Base-by-base conservation (phyloP, 2,113 vertebrate genomes). In the Ctenomys sociabilis region DNA sequence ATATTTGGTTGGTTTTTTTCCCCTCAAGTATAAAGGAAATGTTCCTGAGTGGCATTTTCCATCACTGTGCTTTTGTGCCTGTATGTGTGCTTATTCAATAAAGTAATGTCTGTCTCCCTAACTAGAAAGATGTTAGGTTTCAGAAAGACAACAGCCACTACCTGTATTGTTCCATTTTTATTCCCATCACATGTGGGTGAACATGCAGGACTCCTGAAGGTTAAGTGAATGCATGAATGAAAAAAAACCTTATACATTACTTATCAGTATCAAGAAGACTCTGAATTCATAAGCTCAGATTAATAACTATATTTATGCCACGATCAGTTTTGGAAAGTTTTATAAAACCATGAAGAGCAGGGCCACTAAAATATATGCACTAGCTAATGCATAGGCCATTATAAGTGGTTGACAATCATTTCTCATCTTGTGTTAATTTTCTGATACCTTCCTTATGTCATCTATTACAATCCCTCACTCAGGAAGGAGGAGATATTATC, bases 261-360 rank as follows among this genome's bases (percentile, higher is more conserved):
- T 66, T 88, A 63, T 24, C 52, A 32, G 45, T 82, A 35, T 26
- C 5, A 85, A 87, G 45, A 43, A 91, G 52, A 66, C 17, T 91
- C 45, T 77, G 86, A 63, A 84, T 70, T 81, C 57, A 88, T 88
- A 88, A 91, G 57, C n/a, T 63, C 40, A 72, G 54, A 92, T 68
- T 86, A 80, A 83, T 4, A 88, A 30, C 28, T 61, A 43, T 77
- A 3, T 45, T 88, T 61, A 75, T n/a, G 54, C 59, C 68, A 78
- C 78, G 64, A 82, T 90, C 32, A 70, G 32, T 66, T 95, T 81
- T 78, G 30, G 63, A 78, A 90, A 95, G 95, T 63, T 30, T 93
- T 88, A 72, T 19, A 85, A 80, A 96, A 57, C 52, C 37, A 54
- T 43, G 32, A 89, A 59, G 64, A 61, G 8, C 22, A 83, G 57